phyloP scores from a whole-genome alignment of 2,888 invertebrate genomes.

The Caprella mutica region DNA sequence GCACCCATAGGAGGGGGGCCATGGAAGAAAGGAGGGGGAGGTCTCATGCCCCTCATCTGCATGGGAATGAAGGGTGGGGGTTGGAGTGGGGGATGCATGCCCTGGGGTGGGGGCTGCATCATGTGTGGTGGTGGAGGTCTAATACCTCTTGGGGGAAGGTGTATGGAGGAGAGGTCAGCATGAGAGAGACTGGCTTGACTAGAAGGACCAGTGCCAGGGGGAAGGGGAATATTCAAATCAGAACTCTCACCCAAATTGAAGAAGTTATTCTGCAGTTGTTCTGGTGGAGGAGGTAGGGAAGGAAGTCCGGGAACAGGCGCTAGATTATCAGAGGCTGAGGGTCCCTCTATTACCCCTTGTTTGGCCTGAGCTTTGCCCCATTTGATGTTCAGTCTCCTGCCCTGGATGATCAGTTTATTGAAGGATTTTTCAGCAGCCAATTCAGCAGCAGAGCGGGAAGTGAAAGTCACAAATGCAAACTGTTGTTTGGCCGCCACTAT shows the following conservation, averaged over 20 bases:
- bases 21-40: conserved; percentile 36
- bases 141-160: conserved; percentile 42
- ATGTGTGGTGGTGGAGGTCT: conserved; percentile 46
- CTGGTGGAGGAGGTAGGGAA: conserved; percentile 53
- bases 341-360: conserved; percentile 41
- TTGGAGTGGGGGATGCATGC: conserved; percentile 42
- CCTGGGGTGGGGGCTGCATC: conserved; percentile 37
- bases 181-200: background rate
- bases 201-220: conserved; percentile 21
- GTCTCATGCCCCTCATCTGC: conserved; percentile 38
- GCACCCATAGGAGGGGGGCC: conserved; percentile 37
- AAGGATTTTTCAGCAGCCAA: conserved; percentile 90
- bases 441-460: conserved; percentile 61
- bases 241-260: conserved; percentile 48
- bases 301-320: conserved; percentile 70
- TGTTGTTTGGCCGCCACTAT: conserved; percentile 85
- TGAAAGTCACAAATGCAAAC: conserved; percentile 50
- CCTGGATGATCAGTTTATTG: conserved; percentile 75
- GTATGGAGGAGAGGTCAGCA: conserved; percentile 36
- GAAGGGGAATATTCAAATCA: conserved; percentile 21
- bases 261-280: conserved; percentile 50
- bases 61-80: conserved; percentile 42
- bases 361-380: conserved; percentile 94
- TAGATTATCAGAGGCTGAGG: conserved; percentile 38
- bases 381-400: conserved; percentile 85